Conservation (phyloP, 1,140 invertebrate genomes). For the Drosophila oshimai region DNA sequence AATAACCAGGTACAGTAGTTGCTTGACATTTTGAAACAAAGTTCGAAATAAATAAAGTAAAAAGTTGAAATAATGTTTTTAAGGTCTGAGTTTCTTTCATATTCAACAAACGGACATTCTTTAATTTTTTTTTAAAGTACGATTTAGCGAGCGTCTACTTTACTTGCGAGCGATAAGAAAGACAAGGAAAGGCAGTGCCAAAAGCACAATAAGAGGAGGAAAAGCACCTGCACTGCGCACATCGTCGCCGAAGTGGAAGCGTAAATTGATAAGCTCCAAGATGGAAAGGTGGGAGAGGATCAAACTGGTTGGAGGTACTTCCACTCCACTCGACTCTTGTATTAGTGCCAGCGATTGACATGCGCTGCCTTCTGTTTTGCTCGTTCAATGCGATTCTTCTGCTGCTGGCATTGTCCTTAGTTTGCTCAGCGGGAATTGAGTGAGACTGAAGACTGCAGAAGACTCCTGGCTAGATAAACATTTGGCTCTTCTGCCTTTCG, state of each 20-base stretch:
- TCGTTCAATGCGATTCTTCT: neutral
- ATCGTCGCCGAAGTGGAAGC: conserved; percentile 40
- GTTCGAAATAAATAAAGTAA: too few species aligned
- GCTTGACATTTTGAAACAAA: neutral
- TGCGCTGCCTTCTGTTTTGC: conserved; percentile 48
- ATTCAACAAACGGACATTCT: too few species aligned
- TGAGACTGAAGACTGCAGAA: conserved; percentile 4
- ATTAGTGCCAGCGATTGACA: conserved; percentile 68
- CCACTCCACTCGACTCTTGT: conserved; percentile 38
- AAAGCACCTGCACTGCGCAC: conserved; percentile 26
- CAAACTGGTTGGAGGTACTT: conserved; percentile 42
- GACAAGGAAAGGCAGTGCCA: neutral
- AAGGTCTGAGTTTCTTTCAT: too few species aligned
- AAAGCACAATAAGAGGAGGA: neutral
- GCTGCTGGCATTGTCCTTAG: neutral
- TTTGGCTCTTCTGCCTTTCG: conserved; percentile 25
- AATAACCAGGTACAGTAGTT: neutral
- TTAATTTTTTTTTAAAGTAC: too few species aligned
- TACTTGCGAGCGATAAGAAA: neutral
- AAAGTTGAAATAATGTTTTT: too few species aligned
- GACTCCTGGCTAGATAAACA: conserved; percentile 50
- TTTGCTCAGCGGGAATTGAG: conserved; percentile 34
- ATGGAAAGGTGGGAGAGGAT: neutral
- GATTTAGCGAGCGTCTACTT: neutral
- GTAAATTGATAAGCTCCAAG: conserved; percentile 75